Evolutionary conservation across 2,113 vertebrate species (phyloP).

Genomic region (Macaca nemestrina): DNA sequence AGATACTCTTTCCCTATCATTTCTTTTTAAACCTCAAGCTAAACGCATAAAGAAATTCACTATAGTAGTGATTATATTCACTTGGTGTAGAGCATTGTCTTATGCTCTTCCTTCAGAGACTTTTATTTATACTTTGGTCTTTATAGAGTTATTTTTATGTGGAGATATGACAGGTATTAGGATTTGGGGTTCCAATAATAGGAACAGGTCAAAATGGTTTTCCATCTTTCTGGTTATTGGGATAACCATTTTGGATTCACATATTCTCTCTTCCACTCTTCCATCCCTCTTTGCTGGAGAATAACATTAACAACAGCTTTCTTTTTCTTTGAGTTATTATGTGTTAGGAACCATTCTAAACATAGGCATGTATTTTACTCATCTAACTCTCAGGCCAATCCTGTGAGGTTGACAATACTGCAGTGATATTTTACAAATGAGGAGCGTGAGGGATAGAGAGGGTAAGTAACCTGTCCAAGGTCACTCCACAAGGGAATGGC

Average conservation of each 20-base stretch:
- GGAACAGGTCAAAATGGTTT: background rate
- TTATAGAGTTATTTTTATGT: conserved; percentile 11
- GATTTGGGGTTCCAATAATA: background rate
- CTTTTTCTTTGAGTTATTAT: conserved; percentile 17
- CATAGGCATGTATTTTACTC: background rate
- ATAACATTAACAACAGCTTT: background rate
- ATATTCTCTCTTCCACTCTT: background rate
- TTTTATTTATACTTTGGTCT: conserved; percentile 30
- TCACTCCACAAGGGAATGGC: background rate
- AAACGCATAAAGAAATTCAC: conserved; percentile 58
- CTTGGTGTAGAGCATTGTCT: background rate
- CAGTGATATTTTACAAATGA: background rate
- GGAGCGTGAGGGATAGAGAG: background rate
- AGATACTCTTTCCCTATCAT: conserved; percentile 53
- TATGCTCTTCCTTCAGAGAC: conserved; percentile 24
- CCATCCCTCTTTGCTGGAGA: background rate
- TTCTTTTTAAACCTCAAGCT: conserved; percentile 45
- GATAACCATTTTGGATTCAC: background rate
- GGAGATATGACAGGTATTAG: background rate
- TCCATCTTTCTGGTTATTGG: background rate
- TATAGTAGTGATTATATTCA: conserved; percentile 35
- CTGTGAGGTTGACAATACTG: background rate
- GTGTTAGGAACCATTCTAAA: background rate
- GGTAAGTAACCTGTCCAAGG: background rate
- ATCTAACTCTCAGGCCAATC: background rate